Evolutionary conservation across 2,888 invertebrate species (phyloP), one percentile per base, ranked within the genome.

Genomic region (Dynastes grantii): DNA sequence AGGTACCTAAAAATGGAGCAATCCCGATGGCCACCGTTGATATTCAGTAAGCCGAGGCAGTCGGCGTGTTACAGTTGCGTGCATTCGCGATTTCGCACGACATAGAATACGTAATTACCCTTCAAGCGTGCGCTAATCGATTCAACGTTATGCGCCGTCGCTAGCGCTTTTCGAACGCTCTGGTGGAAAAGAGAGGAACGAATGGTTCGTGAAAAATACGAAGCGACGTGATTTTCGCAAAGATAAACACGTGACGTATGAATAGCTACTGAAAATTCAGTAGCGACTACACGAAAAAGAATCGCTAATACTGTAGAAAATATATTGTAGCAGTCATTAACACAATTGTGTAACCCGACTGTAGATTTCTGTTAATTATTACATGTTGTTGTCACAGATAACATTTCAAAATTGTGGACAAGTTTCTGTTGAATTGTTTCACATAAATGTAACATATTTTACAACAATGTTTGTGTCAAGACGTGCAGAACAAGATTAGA

Each of bases 71-170:
- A 9, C 6, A 29, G 27, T 49, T 68, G 68, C 29, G 68, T 68
- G 68, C 32, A 29, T 63, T 63, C 13, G 2, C 16, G 49, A 67
- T 45, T 49, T 67, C 27, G 67, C 67, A 67, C 67, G 45, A 16
- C 45, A 45, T 22, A 22, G 58, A 73, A 58, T 49, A 63, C 27
- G 63, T 63, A 68, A 68, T 68, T 68, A 29, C 58, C 16, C 22
- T 73, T 71, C 79, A 68, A 76, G 80, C 81, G 76, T 81, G 73
- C 76, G 61, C 16, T 78, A 80, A 80, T 81, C 68, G 79, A 73
- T 79, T 77, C 65, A 80, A 79, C 79, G 76, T 64, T 64, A 16
- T 78, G 55, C 55, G 58, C 73, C 37, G 40, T 73, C 58, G 29
- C 73, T 37, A 5, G 32, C 32, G 40, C 37, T 16, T 55, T 58